These are phyloP conservation scores for Nibea albiflora DNA, from an alignment of 2,113 vertebrate species.

Conservation along the genomic window DNA sequence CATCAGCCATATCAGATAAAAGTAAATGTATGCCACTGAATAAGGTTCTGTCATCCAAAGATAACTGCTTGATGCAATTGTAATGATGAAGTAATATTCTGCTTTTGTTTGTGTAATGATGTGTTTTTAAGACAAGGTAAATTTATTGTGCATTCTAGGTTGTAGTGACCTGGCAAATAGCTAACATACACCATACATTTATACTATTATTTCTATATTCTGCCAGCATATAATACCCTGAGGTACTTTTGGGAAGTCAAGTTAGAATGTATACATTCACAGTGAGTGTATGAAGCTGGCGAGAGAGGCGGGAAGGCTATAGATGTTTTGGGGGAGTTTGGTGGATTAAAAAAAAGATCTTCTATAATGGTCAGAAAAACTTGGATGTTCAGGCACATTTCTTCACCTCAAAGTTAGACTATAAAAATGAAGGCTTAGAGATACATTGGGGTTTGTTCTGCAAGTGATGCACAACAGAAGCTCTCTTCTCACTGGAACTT, in stretches of 20 bases:
- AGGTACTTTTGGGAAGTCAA: not conserved
- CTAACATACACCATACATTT: not conserved
- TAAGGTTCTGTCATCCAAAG: too few relatives aligned
- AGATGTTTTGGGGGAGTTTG: not conserved
- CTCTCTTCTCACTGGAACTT: too few relatives aligned
- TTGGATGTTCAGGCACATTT: constrained; percentile 22
- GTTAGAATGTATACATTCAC: not conserved
- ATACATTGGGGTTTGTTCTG: not conserved
- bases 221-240: not conserved
- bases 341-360: not conserved
- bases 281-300: not conserved
- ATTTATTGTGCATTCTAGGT: not conserved
- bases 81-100: not conserved
- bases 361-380: not conserved
- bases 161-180: not conserved
- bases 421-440: not conserved
- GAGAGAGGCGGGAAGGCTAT: not conserved
- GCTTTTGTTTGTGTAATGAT: not conserved
- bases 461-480: not conserved
- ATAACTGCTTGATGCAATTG: too few relatives aligned
- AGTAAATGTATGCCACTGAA: too few relatives aligned
- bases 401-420: constrained; percentile 5
- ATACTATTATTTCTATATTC: not conserved
- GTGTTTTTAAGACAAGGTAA: not conserved
- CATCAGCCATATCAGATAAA: too few relatives aligned